These are phyloP conservation scores for Gopherus evgoodei DNA, from an alignment of 2,113 vertebrate species.

Conservation along the genomic window DNA sequence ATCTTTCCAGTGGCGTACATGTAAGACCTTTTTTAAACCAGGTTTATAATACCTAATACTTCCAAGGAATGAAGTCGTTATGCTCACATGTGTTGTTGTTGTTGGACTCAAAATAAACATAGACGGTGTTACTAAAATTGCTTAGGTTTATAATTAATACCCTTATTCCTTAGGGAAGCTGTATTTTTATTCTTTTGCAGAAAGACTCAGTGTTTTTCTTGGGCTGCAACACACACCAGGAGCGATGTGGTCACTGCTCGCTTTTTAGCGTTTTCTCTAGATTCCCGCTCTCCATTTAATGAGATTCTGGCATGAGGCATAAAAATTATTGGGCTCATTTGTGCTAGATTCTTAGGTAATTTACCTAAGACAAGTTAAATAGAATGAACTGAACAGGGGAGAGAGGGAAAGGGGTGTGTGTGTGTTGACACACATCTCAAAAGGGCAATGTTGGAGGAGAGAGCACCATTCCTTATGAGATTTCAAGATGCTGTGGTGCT, in stretches of 20 bases:
- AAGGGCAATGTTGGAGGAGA: too few species aligned
- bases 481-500: rapidly evolving
- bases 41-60: slow-evolving; percentile 33
- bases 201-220: background rate
- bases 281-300: background rate
- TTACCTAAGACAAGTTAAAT: background rate
- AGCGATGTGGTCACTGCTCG: background rate
- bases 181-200: slow-evolving; percentile 38
- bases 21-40: slow-evolving; percentile 29
- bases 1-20: slow-evolving; percentile 23
- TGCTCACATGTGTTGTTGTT: background rate
- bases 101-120: slow-evolving; percentile 54
- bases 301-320: background rate
- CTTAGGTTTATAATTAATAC: slow-evolving; percentile 40
- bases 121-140: slow-evolving; percentile 36
- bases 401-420: background rate
- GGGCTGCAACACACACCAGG: background rate
- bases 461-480: background rate
- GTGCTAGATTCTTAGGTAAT: background rate
- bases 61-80: slow-evolving; percentile 24
- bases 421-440: background rate
- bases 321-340: background rate
- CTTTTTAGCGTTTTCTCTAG: background rate
- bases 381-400: too few species aligned
- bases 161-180: background rate